A percentile compares a stretch with the other conserved stretches of the same genome.
Conservation (phyloP, 2,797 vertebrate genomes). For the Xenops minutus region DNA sequence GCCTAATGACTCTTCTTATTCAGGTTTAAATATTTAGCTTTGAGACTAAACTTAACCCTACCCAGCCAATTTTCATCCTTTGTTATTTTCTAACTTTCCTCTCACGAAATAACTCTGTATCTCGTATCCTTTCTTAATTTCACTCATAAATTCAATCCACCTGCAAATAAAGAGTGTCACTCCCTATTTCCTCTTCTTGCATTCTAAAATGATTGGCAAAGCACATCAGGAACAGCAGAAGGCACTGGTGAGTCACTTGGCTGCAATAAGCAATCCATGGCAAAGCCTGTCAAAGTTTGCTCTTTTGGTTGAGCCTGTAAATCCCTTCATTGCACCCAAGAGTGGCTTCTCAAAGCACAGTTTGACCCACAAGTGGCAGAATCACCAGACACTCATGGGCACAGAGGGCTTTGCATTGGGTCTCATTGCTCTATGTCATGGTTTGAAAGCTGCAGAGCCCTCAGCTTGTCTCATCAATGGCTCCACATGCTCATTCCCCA, state of each 20-base stretch:
- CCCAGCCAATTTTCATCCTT: not conserved
- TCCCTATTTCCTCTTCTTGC: not conserved
- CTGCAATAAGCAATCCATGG: not conserved
- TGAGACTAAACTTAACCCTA: not conserved
- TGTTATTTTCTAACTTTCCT: not conserved
- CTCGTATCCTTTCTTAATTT: not conserved
- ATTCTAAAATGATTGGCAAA: not conserved
- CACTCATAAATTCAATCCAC: not conserved
- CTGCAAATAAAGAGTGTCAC: not conserved
- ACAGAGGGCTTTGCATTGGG: not conserved
- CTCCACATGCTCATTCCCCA: not conserved
- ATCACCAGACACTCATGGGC: not conserved
- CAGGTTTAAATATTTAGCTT: not conserved
- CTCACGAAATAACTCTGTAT: not conserved
- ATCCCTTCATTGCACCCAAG: not conserved
- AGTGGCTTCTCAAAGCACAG: not conserved
- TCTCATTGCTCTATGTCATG: rapidly evolving
- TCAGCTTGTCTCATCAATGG: not conserved
- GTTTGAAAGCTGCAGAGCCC: not conserved
- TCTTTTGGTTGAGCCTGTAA: not conserved
- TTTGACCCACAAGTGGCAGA: not conserved
- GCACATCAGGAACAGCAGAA: not conserved
- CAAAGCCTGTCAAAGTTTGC: not conserved
- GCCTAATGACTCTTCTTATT: slow-evolving; percentile 16
- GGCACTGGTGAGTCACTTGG: not conserved